These are phyloP conservation scores for Holothuria scabra DNA, from an alignment of 53 echinoderm and acorn worm genomes.

Conservation along the genomic window DNA sequence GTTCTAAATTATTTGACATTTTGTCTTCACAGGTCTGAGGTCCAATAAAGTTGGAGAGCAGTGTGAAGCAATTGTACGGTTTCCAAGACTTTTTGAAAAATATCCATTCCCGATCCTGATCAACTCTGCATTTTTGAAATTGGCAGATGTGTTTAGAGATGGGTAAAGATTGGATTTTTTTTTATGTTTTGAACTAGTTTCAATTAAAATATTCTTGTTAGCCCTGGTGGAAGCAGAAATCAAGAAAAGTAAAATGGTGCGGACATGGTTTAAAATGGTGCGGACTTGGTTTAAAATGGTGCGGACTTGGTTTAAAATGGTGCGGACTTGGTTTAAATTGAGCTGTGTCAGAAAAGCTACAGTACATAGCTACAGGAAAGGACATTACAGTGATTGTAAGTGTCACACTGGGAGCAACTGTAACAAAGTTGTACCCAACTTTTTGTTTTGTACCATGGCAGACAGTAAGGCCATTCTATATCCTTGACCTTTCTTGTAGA, in stretches of 20 bases:
- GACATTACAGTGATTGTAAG: too few relatives aligned
- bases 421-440: too few relatives aligned
- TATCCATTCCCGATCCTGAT: slow-evolving; percentile 99
- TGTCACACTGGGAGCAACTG: too few relatives aligned
- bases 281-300: too few relatives aligned
- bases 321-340: too few relatives aligned
- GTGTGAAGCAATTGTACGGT: slow-evolving; percentile 97
- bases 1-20: not conserved
- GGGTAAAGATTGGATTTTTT: slow-evolving; percentile 65
- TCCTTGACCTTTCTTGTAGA: too few relatives aligned
- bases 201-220: not conserved
- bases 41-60: slow-evolving; percentile 97
- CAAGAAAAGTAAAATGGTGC: not conserved
- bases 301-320: too few relatives aligned
- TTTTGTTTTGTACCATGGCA: too few relatives aligned
- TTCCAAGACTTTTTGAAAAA: slow-evolving; percentile 97
- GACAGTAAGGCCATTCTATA: too few relatives aligned
- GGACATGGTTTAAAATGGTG: too few relatives aligned
- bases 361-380: too few relatives aligned
- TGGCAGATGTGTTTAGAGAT: slow-evolving; percentile 98
- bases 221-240: not conserved
- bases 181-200: not conserved
- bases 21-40: slow-evolving; percentile 74
- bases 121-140: slow-evolving; percentile 97
- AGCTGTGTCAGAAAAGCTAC: too few relatives aligned